Conservation (phyloP, 2,888 invertebrate species). For the Drosophila paramelanica region DNA sequence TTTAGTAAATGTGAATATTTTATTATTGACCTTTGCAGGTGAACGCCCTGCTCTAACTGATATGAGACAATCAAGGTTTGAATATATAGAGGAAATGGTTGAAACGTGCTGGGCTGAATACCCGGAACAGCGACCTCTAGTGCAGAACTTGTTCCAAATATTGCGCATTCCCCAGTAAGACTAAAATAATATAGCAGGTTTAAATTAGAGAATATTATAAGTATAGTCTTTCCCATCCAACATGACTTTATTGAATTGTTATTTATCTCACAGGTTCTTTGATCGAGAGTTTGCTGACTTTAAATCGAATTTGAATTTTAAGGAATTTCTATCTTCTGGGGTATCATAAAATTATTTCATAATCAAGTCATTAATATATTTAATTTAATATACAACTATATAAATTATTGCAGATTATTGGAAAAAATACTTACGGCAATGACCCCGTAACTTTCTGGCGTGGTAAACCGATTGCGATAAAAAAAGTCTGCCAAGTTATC, state of each 20-base stretch:
- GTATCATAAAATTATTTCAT: too few relatives aligned
- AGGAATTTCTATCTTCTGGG: too few relatives aligned
- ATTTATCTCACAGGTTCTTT: too few relatives aligned
- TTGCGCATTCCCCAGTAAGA: too few relatives aligned
- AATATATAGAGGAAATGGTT: background rate
- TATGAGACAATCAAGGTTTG: background rate
- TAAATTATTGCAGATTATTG: background rate
- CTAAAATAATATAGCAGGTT: too few relatives aligned
- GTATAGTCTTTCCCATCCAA: too few relatives aligned
- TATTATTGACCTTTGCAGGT: background rate
- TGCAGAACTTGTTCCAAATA: too few relatives aligned
- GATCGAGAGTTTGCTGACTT: too few relatives aligned
- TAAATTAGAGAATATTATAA: too few relatives aligned
- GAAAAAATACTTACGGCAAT: background rate
- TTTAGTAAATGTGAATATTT: background rate
- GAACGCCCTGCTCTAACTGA: conserved; percentile 4
- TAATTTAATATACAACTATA: too few relatives aligned
- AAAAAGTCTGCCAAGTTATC: background rate
- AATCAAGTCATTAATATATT: too few relatives aligned
- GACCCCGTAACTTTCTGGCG: conserved; percentile 1
- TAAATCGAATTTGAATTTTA: too few relatives aligned
- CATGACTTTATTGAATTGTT: background rate
- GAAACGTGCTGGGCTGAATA: background rate
- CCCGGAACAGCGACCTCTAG: background rate
- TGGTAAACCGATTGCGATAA: background rate